Evolutionary conservation across 1,140 invertebrate species (phyloP).

Genomic region (Sinella curviseta): DNA sequence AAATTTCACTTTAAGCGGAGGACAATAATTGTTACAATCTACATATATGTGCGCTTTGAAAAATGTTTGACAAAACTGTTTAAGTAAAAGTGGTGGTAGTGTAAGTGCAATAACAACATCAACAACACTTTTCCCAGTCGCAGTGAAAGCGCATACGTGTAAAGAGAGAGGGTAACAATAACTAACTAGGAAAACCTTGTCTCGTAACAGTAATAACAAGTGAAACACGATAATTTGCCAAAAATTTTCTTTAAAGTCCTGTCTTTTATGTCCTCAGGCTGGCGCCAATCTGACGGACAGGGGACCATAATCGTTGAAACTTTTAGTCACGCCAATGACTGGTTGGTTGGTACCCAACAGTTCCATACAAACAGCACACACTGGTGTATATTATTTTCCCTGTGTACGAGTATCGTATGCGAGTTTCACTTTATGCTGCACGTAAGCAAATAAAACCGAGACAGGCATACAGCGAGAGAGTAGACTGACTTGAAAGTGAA

Average conservation of each 20-base stretch:
- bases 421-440: background rate
- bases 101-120: no score
- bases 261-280: constrained; percentile 29
- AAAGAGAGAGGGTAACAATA: background rate
- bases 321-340: constrained; percentile 41
- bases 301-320: constrained; percentile 36
- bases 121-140: no score
- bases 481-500: background rate
- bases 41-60: no score
- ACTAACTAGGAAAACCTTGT: background rate
- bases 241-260: background rate
- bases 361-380: background rate
- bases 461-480: background rate
- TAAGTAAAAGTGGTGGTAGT: no score
- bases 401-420: background rate
- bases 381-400: background rate
- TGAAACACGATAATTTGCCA: constrained; percentile 21
- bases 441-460: background rate
- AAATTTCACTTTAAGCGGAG: no score
- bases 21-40: no score
- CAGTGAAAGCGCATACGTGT: background rate
- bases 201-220: background rate
- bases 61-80: no score
- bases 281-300: constrained; percentile 44
- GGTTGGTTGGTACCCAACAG: constrained; percentile 10